A percentile compares a stretch with the other conserved stretches of the same genome.
These are phyloP conservation scores for Xenus cinereus DNA, from an alignment of 2,113 vertebrate genomes.

Conservation along the genomic window DNA sequence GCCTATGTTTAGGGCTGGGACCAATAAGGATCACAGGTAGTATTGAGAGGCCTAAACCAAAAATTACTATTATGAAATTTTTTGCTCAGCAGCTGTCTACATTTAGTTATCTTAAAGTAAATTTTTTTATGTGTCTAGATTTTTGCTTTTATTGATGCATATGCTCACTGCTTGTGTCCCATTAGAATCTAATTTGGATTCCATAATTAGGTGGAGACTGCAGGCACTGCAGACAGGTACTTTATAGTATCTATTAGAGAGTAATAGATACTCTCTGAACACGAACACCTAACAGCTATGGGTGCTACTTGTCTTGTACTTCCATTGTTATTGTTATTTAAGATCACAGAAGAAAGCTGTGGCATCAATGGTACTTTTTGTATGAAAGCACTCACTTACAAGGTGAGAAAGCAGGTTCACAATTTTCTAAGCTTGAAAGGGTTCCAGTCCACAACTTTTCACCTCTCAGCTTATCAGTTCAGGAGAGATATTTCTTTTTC, in stretches of 20 bases:
- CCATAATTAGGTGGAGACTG: not conserved
- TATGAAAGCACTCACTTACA: not conserved
- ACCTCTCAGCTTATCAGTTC: not conserved
- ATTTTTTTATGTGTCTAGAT: not conserved
- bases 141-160: not conserved
- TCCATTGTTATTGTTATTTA: not conserved
- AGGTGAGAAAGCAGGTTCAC: not conserved
- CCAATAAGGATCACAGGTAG: not conserved
- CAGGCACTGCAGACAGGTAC: not conserved
- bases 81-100: not conserved
- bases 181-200: not conserved
- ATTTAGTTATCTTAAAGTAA: not conserved
- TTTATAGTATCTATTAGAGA: too few relatives aligned
- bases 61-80: not conserved
- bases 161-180: not conserved
- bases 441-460: not conserved
- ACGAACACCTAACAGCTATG: not conserved
- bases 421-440: not conserved
- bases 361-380: not conserved
- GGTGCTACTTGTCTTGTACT: not conserved
- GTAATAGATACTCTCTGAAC: not conserved
- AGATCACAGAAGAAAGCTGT: not conserved
- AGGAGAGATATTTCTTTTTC: not conserved
- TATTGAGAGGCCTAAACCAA: not conserved
- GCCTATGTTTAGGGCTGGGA: not conserved